Conservation (phyloP, 2,797 vertebrate species). For the Sternotherus odoratus region DNA sequence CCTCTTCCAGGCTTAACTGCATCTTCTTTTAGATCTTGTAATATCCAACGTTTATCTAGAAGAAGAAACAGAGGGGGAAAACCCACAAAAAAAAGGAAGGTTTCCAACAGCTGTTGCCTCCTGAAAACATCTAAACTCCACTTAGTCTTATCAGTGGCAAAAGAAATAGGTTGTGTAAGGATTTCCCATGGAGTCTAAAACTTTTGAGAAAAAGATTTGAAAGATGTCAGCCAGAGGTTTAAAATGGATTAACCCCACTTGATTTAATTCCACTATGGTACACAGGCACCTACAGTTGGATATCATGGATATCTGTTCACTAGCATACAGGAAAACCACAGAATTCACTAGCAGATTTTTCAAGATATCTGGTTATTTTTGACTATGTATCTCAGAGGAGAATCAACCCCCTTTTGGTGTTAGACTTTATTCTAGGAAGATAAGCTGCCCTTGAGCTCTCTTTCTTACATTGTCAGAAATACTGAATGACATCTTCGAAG, state of each 20-base stretch:
- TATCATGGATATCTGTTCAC: neutral
- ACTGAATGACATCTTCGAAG: fast-evolving
- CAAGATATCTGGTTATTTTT: neutral
- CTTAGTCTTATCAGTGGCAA: neutral
- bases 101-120: neutral
- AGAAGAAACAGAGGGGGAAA: neutral
- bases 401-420: neutral
- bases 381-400: neutral
- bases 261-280: constrained; percentile 11
- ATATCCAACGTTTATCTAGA: neutral
- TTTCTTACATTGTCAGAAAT: neutral
- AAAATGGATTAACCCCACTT: constrained; percentile 33
- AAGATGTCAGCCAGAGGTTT: constrained; percentile 23
- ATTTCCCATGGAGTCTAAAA: constrained; percentile 6
- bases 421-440: neutral
- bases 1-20: fast-evolving
- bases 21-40: neutral
- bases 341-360: neutral
- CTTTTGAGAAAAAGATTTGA: constrained; percentile 1
- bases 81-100: fast-evolving
- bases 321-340: neutral
- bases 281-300: neutral
- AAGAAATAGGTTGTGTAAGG: neutral
- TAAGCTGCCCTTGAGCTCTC: neutral
- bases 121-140: neutral